Evolutionary conservation across 2,888 invertebrate species (phyloP).

Genomic region (Rhagium mordax): DNA sequence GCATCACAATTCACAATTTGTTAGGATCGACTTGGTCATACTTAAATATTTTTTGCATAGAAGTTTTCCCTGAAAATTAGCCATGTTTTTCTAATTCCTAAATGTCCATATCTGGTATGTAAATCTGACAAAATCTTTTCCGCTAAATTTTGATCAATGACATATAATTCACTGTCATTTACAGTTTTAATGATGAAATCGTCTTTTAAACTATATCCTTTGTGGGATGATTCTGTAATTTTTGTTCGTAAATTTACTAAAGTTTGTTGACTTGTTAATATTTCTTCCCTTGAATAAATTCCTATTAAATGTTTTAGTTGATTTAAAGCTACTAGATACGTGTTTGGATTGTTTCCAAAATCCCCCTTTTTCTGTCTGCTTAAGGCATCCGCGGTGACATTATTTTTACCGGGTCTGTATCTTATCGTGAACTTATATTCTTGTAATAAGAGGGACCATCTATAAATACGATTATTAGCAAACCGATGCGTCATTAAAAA

Average conservation of each 20-base stretch:
- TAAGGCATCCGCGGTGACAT: slow-evolving; percentile 24
- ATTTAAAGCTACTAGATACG: not conserved
- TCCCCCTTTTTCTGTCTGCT: not conserved
- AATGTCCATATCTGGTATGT: slow-evolving; percentile 23
- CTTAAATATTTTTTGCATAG: not conserved
- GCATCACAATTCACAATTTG: not conserved
- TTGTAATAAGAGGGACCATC: slow-evolving; percentile 27
- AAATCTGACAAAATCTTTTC: slow-evolving; percentile 1
- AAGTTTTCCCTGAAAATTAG: slow-evolving; percentile 33
- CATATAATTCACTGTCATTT: slow-evolving; percentile 17
- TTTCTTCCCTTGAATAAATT: slow-evolving; percentile 9
- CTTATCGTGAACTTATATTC: slow-evolving; percentile 27
- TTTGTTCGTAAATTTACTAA: not conserved
- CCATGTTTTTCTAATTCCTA: slow-evolving; percentile 20
- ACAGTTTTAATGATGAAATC: slow-evolving; percentile 14
- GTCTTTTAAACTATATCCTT: not conserved
- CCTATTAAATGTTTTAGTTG: not conserved
- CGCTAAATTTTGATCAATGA: slow-evolving; percentile 7
- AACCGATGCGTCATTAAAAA: slow-evolving; percentile 15
- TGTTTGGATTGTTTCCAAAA: not conserved
- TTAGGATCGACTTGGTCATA: slow-evolving; percentile 2
- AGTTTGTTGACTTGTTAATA: slow-evolving; percentile 17
- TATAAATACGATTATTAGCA: slow-evolving; percentile 26
- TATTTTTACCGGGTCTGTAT: slow-evolving; percentile 24
- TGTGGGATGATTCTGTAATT: not conserved